Evolutionary conservation across 2,113 vertebrate genomes (phyloP).

Genomic region (Coreoperca whiteheadi): DNA sequence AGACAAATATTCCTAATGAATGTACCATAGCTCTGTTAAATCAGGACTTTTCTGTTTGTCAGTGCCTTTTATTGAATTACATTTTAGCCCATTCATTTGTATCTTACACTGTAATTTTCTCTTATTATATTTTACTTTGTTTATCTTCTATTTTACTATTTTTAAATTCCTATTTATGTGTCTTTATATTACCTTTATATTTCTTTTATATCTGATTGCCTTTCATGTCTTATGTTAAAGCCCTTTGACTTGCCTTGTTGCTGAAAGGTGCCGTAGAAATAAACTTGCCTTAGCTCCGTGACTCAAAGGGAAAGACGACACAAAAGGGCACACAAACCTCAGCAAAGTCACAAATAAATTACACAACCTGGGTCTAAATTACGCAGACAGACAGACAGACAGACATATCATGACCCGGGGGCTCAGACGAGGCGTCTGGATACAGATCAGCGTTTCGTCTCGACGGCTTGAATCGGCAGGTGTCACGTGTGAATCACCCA

Average conservation of each 20-base stretch:
- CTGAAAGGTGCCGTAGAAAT: not conserved
- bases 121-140: not conserved
- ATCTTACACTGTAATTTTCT: no score
- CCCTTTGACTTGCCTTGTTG: not conserved
- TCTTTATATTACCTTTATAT: not conserved
- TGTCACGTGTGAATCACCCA: constrained; percentile 26
- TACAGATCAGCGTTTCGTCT: constrained; percentile 40
- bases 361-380: not conserved
- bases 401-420: not conserved
- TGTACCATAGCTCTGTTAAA: not conserved
- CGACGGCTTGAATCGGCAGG: not conserved
- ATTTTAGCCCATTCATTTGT: no score
- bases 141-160: not conserved
- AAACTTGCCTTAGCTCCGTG: not conserved
- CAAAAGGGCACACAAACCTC: no score
- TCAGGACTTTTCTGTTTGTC: no score
- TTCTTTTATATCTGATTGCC: not conserved
- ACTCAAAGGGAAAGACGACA: not conserved
- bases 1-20: not conserved
- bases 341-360: not conserved
- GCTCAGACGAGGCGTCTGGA: constrained; percentile 16
- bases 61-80: no score
- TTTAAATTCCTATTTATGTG: not conserved
- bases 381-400: not conserved
- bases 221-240: not conserved